Base-by-base conservation (phyloP, 1,140 invertebrate species). In the Penaeus japonicus region DNA sequence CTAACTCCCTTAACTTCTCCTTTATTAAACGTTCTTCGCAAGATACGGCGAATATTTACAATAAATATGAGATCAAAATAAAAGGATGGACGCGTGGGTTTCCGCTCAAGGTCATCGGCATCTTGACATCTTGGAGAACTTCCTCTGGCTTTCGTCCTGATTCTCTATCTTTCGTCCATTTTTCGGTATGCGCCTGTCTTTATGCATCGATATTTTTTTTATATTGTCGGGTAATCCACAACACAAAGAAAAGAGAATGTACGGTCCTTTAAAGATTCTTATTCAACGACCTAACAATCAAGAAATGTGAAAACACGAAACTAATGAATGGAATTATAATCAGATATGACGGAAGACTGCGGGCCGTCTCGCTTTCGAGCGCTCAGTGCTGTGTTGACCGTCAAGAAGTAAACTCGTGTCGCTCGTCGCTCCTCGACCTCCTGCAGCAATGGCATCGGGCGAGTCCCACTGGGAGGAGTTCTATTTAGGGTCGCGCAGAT, bases 401-500 rank as follows among this genome's bases (percentile, higher is more conserved):
- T 55, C 27, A 15, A 3, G n/a, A 12, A 0, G 30, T 2, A 70
- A 20, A 53, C 24, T 7, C 57, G 70, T 78, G 24, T 17, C 1
- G 24, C 20, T 20, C 39, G 55, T 24, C 24, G 22, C 32, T 65
- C 80, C 53, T 62, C 39, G 4, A 10, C 15, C 27, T 75, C 18
- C 57, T 35, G 1, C 55, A 53, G 77, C 85, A 62, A 87, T 88
- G 80, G 86, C 79, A 35, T 35, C 35, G 24, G 77, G 20, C 1
- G 47, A 65, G n/a, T 39, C 80, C 20, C 86, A 88, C 17, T 88
- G 86, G 86, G 86, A 88, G 30, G 65, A 88, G 77, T 88, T 88
- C 27, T 88, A 88, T 32, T 55, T 88, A 53, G 86, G 86, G 3
- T 88, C 86, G 10, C 62, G 86, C n/a, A 70, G 70, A 20, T 88